A percentile compares a stretch with the other conserved stretches of the same genome.
These are phyloP conservation scores for Eidolon helvum DNA, from an alignment of 2,113 vertebrate genomes.

Conservation along the genomic window DNA sequence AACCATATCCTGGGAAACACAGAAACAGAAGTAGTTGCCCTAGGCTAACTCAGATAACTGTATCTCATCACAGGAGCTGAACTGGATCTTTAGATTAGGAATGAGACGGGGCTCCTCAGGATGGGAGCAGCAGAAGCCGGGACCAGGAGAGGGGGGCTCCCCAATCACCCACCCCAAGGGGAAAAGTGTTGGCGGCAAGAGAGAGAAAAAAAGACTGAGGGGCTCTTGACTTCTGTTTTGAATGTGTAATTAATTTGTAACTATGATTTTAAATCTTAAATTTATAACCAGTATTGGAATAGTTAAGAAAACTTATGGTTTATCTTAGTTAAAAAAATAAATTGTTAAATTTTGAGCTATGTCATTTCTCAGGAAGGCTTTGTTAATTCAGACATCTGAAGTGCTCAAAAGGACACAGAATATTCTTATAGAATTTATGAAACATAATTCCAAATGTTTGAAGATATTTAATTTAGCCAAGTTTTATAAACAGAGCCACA, in stretches of 20 bases:
- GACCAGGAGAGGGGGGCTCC: background rate
- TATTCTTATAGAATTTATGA: background rate
- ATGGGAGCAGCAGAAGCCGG: background rate
- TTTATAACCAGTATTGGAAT: background rate
- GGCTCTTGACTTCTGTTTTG: background rate
- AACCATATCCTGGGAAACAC: background rate
- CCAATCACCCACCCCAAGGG: background rate
- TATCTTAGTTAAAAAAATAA: background rate
- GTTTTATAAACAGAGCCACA: background rate
- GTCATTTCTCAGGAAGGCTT: background rate
- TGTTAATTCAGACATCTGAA: background rate
- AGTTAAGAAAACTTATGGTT: background rate
- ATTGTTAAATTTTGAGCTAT: background rate
- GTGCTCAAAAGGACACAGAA: background rate
- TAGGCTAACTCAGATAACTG: background rate
- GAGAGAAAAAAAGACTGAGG: background rate
- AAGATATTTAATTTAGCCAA: conserved; percentile 11
- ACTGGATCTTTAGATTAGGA: background rate
- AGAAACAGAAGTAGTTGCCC: background rate
- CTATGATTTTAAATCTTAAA: background rate
- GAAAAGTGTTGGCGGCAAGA: background rate
- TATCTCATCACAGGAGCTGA: background rate
- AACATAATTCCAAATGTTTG: background rate
- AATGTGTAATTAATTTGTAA: background rate
- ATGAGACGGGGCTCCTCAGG: background rate